Percentiles rank a stretch among this genome's conserved stretches.
Conservation (phyloP, 2,888 invertebrate species). For the Schizotus pectinicornis region DNA sequence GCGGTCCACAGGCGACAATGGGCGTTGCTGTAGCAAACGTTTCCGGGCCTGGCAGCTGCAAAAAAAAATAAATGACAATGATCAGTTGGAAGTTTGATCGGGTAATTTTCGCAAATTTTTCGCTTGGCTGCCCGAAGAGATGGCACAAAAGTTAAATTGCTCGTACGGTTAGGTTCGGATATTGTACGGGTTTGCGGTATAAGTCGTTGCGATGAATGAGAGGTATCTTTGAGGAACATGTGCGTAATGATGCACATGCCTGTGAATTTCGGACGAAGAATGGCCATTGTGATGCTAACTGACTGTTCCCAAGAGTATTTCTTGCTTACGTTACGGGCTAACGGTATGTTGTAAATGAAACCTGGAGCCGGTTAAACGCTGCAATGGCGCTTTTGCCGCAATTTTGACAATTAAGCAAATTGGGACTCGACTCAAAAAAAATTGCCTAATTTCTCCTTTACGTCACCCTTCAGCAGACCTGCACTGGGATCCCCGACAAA, state of each 20-base stretch:
- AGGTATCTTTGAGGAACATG: constrained; percentile 4
- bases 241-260: constrained; percentile 11
- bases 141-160: background rate
- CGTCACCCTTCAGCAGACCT: no score
- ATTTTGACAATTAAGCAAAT: no score
- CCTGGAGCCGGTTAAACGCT: no score
- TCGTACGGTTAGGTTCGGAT: background rate
- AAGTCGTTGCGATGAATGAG: background rate
- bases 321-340: background rate
- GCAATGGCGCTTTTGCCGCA: no score
- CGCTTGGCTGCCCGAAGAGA: no score
- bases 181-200: background rate
- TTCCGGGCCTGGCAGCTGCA: constrained; percentile 85
- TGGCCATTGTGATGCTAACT: constrained; percentile 11
- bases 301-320: constrained; percentile 7
- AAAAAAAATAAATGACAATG: constrained; percentile 35
- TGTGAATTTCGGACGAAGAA: constrained; percentile 18
- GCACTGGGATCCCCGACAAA: no score
- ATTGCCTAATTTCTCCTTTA: no score
- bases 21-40: constrained; percentile 88
- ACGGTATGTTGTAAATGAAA: background rate
- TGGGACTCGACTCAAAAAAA: no score
- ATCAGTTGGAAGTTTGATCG: background rate
- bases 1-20: constrained; percentile 86
- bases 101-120: background rate